Evolutionary conservation across 2,113 vertebrate species (phyloP), one percentile per base, ranked within the genome.

Genomic region (Charina bottae): DNA sequence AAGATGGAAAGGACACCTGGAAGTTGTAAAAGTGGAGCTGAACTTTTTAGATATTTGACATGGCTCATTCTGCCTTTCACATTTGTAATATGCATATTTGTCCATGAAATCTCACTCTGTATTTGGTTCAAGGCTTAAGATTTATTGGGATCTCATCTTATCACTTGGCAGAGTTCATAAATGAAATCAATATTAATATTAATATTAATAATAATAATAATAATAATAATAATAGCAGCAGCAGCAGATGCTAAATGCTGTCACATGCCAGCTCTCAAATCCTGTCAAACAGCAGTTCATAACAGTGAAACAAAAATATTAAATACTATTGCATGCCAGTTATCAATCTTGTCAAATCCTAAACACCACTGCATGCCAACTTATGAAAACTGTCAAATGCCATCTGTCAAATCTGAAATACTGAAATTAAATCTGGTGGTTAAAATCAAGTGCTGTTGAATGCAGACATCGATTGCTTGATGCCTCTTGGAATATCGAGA

Each of bases 231-330:
- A 24, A 78, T 78, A 78, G 21, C 17, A 56, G 13, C 33, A 72
- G n/a, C 33, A 78, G 83, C 59, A 85, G 59, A 92, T 89, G 56
- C 78, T 89, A 64, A 42, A 92, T 92, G 42, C 46, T 33, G 26
- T 62, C 83, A 46, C 87, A 62, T 54, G 58, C 91, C 72, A 89
- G 58, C 46, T 89, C 37, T 72, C 85, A 46, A 91, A 78, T 91
- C 42, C 53, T 90, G 56, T 60, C 87, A 92, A 83, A 83, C 46
- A 84, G 46, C 46, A 64, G 83, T 85, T 78, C 58, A 28, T 92
- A 62, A 55, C 91, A 92, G 62, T 58, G 85, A 91, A 91, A 72
- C 37, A 87, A 54, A 72, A 91, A 91, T 87, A 91, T 78, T 84
- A 89, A 89, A 89, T 89, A 64, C 87, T 28, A 64, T 89, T 92